Evolutionary conservation across 1,140 invertebrate genomes (phyloP).

Genomic region (Drosophila tristis): DNA sequence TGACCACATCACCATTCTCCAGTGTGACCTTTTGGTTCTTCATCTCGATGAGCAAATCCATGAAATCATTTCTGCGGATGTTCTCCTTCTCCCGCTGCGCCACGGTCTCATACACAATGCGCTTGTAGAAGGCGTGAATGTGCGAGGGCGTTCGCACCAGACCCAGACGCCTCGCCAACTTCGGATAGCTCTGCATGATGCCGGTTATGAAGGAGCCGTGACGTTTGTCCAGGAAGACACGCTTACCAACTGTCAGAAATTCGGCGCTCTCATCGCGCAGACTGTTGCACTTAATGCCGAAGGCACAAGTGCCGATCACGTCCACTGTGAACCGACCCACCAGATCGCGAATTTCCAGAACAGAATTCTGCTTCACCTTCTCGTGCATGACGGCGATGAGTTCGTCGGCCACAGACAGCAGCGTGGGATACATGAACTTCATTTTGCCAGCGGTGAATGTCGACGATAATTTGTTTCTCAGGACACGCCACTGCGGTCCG

Average conservation of each 20-base stretch:
- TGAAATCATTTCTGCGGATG: conserved; percentile 85
- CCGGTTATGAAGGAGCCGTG: conserved; percentile 26
- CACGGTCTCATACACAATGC: conserved; percentile 84
- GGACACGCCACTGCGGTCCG: conserved; percentile 85
- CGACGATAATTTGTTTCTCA: conserved; percentile 85
- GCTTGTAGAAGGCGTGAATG: conserved; percentile 84
- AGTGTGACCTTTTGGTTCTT: conserved; percentile 57
- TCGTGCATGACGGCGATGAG: conserved; percentile 49
- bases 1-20: conserved; percentile 36
- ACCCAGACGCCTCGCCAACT: conserved; percentile 31
- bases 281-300: conserved; percentile 87
- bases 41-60: conserved; percentile 86
- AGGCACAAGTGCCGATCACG: conserved; percentile 86
- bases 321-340: conserved; percentile 75
- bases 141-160: conserved; percentile 58
- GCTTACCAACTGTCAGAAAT: conserved; percentile 82
- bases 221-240: conserved; percentile 48
- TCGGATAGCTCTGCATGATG: conserved; percentile 46
- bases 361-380: conserved; percentile 5
- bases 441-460: conserved; percentile 86
- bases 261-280: conserved; percentile 84
- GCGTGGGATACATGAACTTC: conserved; percentile 85
- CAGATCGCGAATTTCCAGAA: conserved; percentile 66
- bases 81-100: conserved; percentile 84
- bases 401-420: conserved; percentile 62